Conservation (phyloP, 2,797 vertebrate genomes). For the Periophthalmus magnuspinnatus region DNA sequence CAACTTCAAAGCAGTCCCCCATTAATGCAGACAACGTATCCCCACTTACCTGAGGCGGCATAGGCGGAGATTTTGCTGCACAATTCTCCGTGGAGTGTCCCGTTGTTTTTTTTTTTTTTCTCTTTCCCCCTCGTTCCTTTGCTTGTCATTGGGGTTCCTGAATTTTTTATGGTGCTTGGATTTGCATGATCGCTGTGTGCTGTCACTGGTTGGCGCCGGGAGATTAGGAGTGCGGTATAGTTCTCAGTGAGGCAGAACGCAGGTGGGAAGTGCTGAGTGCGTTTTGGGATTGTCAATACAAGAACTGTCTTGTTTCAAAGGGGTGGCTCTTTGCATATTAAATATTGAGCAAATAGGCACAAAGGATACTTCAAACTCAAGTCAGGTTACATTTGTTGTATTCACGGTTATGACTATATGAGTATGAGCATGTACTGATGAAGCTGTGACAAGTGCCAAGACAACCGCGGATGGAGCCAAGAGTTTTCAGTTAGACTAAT, state of each 20-base stretch:
- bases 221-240: constrained; percentile 53
- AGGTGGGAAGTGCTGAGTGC: constrained; percentile 58
- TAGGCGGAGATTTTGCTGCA: constrained; percentile 72
- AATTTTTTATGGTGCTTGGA: constrained; percentile 71
- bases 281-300: constrained; percentile 59
- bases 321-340: constrained; percentile 50
- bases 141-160: constrained; percentile 74
- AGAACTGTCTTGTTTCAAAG: constrained; percentile 62
- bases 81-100: constrained; percentile 70
- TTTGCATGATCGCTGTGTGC: constrained; percentile 74
- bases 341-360: constrained; percentile 58
- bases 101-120: constrained; percentile 45
- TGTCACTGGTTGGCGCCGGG: constrained; percentile 55
- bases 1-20: constrained; percentile 68
- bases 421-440: too few species aligned
- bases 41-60: constrained; percentile 74
- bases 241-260: constrained; percentile 55
- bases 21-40: constrained; percentile 72
- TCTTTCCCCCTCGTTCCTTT: constrained; percentile 40
- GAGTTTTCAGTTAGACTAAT: too few species aligned
- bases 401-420: constrained; percentile 30
- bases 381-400: constrained; percentile 38
- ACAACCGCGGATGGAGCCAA: too few species aligned
- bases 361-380: constrained; percentile 26
- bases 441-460: too few species aligned